Evolutionary conservation across 2,113 vertebrate species (phyloP), one percentile per base, ranked within the genome.

Genomic region (Burhinus bistriatus): DNA sequence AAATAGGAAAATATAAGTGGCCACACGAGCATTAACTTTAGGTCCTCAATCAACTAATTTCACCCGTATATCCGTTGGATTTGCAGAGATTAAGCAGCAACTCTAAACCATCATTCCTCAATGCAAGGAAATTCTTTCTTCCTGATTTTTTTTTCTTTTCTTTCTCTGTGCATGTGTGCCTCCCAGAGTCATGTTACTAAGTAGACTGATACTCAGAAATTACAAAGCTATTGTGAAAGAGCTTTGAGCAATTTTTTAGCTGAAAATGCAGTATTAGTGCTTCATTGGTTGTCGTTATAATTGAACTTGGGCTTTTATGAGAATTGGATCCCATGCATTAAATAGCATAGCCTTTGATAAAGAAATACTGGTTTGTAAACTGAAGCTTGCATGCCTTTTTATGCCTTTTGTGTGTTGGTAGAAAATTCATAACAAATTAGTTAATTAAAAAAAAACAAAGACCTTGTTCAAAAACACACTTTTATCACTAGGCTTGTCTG

Each of bases 181-280:
- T 90, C 22, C 6, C 47, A 89, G 79, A 92, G 52, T 89, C 61
- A 27, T 42, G 45, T 95, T 77, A 34, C 80, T 66, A 25, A 73
- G 80, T 51, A 83, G 72, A 55, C n/a, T 71, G 59, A 77, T 92
- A 83, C 23, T 90, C 29, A 83, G 85, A 92, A 92, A 77, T 95
- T 93, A 69, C 54, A 64, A 42, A 90, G n/a, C 51, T 89, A 27
- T 95, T 92, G 83, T 77, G 55, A 92, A 93, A 84, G 83, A 79
- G 54, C 68, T 95, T 83, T 90, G 59, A 94, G 72, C 42, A 69
- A 20, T 55, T 87, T 82, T 93, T 84, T 58, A 73, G 54, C 88
- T 89, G 87, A 87, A 97, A 95, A 87, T 85, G 58, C 65, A 59
- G 59, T 66, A 62, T 92, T 95, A 70, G 83, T 85, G 30, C 20